Evolutionary conservation across 2,797 vertebrate genomes (phyloP).

Genomic region (Enteromius radiatus): DNA sequence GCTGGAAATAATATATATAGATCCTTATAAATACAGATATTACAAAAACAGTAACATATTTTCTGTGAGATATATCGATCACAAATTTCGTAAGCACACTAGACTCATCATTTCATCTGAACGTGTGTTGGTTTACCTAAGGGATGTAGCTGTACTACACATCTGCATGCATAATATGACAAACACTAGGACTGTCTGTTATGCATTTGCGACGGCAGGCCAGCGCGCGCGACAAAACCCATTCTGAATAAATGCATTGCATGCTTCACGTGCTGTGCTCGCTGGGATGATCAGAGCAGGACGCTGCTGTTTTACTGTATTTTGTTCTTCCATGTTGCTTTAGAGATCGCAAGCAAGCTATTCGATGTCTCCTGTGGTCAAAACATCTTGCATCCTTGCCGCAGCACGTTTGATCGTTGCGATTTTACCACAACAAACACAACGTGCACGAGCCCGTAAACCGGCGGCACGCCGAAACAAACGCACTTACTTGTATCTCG

Average conservation of each 20-base stretch:
- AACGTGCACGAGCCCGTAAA: conserved; percentile 1
- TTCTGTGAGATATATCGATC: background rate
- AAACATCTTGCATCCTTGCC: conserved; percentile 35
- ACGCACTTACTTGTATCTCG: conserved; percentile 56
- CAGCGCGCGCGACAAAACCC: conserved; percentile 18
- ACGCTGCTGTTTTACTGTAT: background rate
- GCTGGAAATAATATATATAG: conserved; percentile 55
- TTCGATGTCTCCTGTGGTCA: conserved; percentile 22
- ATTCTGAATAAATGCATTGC: conserved; percentile 6
- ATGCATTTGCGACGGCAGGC: background rate
- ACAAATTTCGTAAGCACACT: background rate
- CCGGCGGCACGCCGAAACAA: conserved; percentile 17
- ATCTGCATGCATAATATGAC: conserved; percentile 42
- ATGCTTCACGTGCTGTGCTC: conserved; percentile 18
- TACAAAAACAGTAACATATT: background rate
- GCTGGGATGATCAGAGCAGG: background rate
- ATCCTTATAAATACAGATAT: conserved; percentile 6
- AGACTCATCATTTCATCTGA: background rate
- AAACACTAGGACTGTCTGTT: conserved; percentile 21
- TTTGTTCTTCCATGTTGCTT: conserved; percentile 16
- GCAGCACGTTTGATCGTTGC: conserved; percentile 25
- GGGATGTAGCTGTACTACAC: conserved; percentile 26
- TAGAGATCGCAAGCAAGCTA: background rate
- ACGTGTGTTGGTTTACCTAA: conserved; percentile 21
- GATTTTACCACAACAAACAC: background rate